Evolutionary conservation across 1,140 invertebrate genomes (phyloP), one percentile per base, ranked within the genome.

Genomic region (Magallana gigas): DNA sequence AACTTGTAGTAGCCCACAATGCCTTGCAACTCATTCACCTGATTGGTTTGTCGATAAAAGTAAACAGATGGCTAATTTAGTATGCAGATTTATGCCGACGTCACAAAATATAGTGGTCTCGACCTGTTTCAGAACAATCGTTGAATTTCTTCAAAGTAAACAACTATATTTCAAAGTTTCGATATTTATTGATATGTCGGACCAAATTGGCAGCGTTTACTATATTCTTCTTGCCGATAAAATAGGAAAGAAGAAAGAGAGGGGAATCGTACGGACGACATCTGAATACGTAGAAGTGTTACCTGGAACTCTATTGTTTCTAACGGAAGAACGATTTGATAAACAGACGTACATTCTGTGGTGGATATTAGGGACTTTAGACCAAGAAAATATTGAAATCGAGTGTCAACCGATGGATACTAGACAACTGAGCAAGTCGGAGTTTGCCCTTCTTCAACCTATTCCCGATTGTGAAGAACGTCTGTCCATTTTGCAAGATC

Each of bases 391-490:
- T 85, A 88, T 92, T 36, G 90, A 91, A 90, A 86, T 93, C 11
- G 86, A 89, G 58, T 91, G 91, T 89, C 76, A 14, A 64, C 71
- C 71, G 7, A 81, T 82, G 14, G 91, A 92, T 71, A 89, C 91
- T 85, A 88, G 89, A 62, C 83, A 90, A 56, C 86, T 93, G 14
- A 68, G 12, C 18, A 12, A 48, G 9, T 83, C 89, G 5, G 89
- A 88, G 57, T 88, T 90, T 14, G 86, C 92, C 12, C 82, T 94
- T 57, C 81, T 94, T 9, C 90, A 91, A 36, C 90, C 91, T 14
- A 92, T 94, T 5, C 91, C 92, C 88, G 91, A 89, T 18, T 93
- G 92, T 88, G 85, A 87, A 14, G 93, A 94, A 83, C 88, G 93
- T 29, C 87, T 92, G 56, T 91, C 88, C 59, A 92, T 94, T 68